Base-by-base conservation (phyloP, 1,140 invertebrate species). In the Melipona quadrifasciata region DNA sequence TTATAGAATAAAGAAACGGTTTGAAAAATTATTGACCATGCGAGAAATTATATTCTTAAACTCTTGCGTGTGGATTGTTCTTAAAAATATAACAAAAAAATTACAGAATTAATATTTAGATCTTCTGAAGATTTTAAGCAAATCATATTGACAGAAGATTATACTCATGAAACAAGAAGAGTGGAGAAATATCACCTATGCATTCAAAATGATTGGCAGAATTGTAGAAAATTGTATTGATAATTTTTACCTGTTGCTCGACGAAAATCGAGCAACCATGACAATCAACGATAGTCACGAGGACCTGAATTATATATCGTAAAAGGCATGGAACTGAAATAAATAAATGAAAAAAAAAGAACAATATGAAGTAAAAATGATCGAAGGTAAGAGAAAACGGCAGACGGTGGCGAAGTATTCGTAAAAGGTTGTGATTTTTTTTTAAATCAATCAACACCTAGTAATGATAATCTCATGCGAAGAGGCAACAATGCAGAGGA, bases 171-270 rank as follows among this genome's bases (percentile, higher is more conserved):
- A 47, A 61, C 14, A 19, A 31, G 64, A 21, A 71, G 87, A 74
- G 89, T n/a, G 24, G 14, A 24, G 61, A 31, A 21, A 39, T 24
- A 21, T 67, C 74, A 65, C 51, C 51, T 72, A 34, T 76, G 53
- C 24, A 51, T 65, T 31, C 12, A 19, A 68, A 24, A 53, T 64
- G 21, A 17, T 53, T 19, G 24, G 17, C 21, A 4, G 51, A 68
- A 10, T 78, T 21, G 12, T n/a, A 24, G 21, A 51, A 61, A 57
- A 53, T 53, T 19, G 16, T 31, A 34, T 64, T 51, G 55, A 79
- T 12, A 47, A 64, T 24, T 55, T 34, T 77, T 86, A 89, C 87
- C 84, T 89, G 87, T 89, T 89, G 87, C 87, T 88, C 70, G 17
- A 65, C 51, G 39, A 51, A 79, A 71, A 82, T 75, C 57, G 71